These are phyloP conservation scores for Sphinx pinastri DNA, from an alignment of 2,888 invertebrate genomes.

Conservation along the genomic window DNA sequence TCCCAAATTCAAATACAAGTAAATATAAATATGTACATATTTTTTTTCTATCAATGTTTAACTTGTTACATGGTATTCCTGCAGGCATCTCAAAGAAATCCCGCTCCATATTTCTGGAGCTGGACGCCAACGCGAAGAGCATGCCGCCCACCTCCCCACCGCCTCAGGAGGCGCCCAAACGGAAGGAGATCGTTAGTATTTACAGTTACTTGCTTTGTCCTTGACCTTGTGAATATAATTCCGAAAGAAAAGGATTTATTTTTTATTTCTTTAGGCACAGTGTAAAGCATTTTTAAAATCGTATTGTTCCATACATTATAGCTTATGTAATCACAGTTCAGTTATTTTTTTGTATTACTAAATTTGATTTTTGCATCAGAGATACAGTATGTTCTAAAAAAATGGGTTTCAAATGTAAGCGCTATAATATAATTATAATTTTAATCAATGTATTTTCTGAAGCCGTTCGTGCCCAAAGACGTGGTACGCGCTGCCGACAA, in stretches of 20 bases:
- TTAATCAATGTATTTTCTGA: slow-evolving; percentile 24
- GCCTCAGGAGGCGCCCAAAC: slow-evolving; percentile 81
- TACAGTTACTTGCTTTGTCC: too few relatives aligned
- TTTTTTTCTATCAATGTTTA: too few relatives aligned
- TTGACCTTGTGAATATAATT: too few relatives aligned
- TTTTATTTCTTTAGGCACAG: too few relatives aligned
- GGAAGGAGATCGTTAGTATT: slow-evolving; percentile 83
- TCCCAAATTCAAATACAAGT: too few relatives aligned
- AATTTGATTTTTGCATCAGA: too few relatives aligned
- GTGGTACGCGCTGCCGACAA: slow-evolving; percentile 89
- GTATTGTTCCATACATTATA: slow-evolving; percentile 42
- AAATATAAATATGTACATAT: too few relatives aligned
- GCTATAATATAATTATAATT: too few relatives aligned
- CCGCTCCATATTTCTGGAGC: slow-evolving; percentile 92
- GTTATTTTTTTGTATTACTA: background rate
- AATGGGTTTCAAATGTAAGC: background rate
- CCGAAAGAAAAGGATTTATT: too few relatives aligned
- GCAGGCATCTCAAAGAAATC: slow-evolving; percentile 94
- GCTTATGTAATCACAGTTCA: background rate
- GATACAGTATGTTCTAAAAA: background rate
- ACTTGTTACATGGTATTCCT: background rate
- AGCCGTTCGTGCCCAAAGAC: slow-evolving; percentile 85
- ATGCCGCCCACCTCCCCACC: slow-evolving; percentile 84
- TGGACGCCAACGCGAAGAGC: slow-evolving; percentile 90
- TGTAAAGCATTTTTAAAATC: too few relatives aligned